Percentiles rank a stretch among this genome's conserved stretches.
These are phyloP conservation scores for Syncerus caffer DNA, from an alignment of 2,797 vertebrate genomes.

Conservation along the genomic window DNA sequence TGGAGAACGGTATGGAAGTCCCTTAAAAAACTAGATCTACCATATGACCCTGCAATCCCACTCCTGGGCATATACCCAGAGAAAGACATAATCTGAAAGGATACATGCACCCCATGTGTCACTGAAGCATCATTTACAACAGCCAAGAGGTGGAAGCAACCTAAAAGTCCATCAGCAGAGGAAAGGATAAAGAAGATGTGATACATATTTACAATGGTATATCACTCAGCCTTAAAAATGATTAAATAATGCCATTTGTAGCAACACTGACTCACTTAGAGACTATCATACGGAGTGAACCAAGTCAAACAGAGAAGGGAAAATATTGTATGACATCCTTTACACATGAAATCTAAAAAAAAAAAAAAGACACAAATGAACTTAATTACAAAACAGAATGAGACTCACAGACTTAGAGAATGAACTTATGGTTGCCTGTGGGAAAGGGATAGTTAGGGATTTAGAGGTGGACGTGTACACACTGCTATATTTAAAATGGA, in stretches of 20 bases:
- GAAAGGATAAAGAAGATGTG: background rate
- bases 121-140: background rate
- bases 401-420: background rate
- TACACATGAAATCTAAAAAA: background rate
- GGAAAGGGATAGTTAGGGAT: background rate
- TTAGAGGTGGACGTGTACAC: background rate
- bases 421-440: background rate
- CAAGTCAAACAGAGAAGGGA: background rate
- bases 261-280: background rate
- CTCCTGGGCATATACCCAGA: background rate
- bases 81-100: background rate
- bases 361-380: background rate
- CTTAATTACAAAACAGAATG: background rate
- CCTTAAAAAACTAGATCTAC: background rate
- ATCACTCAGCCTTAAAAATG: background rate
- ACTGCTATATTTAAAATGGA: background rate
- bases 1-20: background rate
- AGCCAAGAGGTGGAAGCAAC: background rate
- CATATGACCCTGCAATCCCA: background rate
- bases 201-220: background rate
- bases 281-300: background rate
- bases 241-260: background rate
- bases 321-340: background rate
- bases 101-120: background rate
- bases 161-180: background rate